These are phyloP conservation scores for Odontomachus brunneus DNA, from an alignment of 1,140 invertebrate species.

Conservation along the genomic window DNA sequence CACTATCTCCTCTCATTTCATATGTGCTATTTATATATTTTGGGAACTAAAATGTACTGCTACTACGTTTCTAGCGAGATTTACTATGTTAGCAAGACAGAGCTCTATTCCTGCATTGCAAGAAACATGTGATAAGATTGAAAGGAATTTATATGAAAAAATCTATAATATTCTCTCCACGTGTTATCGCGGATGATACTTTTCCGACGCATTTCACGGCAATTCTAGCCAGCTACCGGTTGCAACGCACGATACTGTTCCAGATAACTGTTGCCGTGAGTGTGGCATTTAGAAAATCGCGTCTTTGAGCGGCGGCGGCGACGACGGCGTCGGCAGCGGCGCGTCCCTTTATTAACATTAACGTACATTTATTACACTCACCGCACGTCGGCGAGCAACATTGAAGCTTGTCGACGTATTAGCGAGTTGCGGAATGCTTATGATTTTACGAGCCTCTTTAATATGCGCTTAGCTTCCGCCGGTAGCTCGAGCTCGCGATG, in stretches of 20 bases:
- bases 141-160: too few species aligned
- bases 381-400: constrained; percentile 37
- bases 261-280: neutral
- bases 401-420: constrained; percentile 76
- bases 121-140: too few species aligned
- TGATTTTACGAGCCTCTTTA: constrained; percentile 84
- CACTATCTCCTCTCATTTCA: too few species aligned
- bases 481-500: constrained; percentile 67
- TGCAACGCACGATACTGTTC: neutral
- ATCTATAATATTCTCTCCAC: too few species aligned
- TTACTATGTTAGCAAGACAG: too few species aligned
- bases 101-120: too few species aligned
- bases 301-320: constrained; percentile 25
- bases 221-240: too few species aligned
- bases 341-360: constrained; percentile 78
- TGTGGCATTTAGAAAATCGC: constrained; percentile 22
- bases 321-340: constrained; percentile 37
- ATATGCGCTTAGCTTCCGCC: constrained; percentile 81
- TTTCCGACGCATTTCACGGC: too few species aligned
- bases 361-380: constrained; percentile 70
- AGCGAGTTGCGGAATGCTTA: constrained; percentile 82
- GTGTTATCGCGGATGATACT: too few species aligned
- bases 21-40: too few species aligned
- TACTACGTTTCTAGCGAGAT: too few species aligned
- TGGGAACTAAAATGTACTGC: too few species aligned